Evolutionary conservation across 1,140 invertebrate species (phyloP).

Genomic region (Temnothorax longispinosus): DNA sequence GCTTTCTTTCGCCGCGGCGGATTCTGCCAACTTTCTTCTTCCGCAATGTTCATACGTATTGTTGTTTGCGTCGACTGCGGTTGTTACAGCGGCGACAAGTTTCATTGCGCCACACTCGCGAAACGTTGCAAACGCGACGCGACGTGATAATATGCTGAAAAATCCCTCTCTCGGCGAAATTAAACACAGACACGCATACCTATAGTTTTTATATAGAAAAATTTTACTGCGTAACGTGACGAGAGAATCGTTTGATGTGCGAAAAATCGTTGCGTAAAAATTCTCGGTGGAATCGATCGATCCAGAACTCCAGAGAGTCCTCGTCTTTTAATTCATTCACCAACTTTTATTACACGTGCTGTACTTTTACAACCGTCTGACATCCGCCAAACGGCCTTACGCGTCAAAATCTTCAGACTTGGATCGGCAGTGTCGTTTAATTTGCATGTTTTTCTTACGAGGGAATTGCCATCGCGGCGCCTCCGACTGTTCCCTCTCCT

Average conservation of each 20-base stretch:
- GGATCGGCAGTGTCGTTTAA: neutral
- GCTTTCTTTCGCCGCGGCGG: slow-evolving; percentile 9
- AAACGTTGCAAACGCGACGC: slow-evolving; percentile 40
- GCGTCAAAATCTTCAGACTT: neutral
- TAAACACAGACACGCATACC: neutral
- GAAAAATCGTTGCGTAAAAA: neutral
- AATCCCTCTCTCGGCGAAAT: too few relatives aligned
- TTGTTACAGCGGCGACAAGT: slow-evolving; percentile 50
- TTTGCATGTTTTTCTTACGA: slow-evolving; percentile 41
- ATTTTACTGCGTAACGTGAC: neutral
- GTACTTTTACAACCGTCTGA: slow-evolving; percentile 13
- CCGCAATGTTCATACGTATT: slow-evolving; percentile 51
- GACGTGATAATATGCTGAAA: slow-evolving; percentile 39
- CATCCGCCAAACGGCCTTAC: neutral
- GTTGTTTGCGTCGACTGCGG: slow-evolving; percentile 53
- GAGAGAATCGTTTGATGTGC: neutral
- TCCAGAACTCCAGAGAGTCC: neutral
- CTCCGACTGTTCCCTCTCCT: slow-evolving; percentile 8
- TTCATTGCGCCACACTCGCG: slow-evolving; percentile 18
- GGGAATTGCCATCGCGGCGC: slow-evolving; percentile 14
- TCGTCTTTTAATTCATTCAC: neutral
- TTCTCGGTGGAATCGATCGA: neutral
- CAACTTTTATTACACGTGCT: neutral
- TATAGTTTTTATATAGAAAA: neutral
- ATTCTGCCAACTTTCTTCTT: slow-evolving; percentile 69